Evolutionary conservation across 2,888 invertebrate species (phyloP), one percentile per base, ranked within the genome.

Genomic region (Lasioglossum villosulum): DNA sequence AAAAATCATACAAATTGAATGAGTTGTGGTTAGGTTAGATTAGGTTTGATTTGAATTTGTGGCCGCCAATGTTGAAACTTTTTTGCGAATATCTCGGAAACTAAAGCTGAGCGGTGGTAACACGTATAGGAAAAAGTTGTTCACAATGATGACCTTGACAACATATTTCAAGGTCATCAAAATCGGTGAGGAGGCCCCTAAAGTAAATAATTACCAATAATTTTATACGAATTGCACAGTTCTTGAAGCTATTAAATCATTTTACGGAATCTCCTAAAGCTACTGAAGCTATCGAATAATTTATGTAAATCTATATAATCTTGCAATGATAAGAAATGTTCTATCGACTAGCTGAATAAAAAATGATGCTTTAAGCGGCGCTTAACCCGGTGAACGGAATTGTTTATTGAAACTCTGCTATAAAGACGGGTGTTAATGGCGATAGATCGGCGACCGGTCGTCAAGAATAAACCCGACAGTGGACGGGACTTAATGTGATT

Each of bases 401-500:
- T 75, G 81, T 75, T 83, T 81, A 63, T 75, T 63, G 71, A 75
- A 81, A 81, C 63, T 72, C 75, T 48, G 75, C 37, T 23, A n/a
- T 74, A 52, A 34, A n/a, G 63, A 45, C 34, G 3, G 37, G 16
- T 27, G 39, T 73, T 74, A 74, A 82, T 66, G 68, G 56, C 79
- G 66, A 75, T 63, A 66, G 42, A 52, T 73, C 52, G 45, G 34
- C 30, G 48, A 37, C 5, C 39, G 10, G 23, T 73, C 34, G 73
- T 12, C 23, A 37, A 4, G 77, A 70, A 76, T 80, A 77, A 56
- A 23, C 37, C 19, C 27, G 75, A 75, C 59, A 14, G 48, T 30
- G 48, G 73, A 73, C 48, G 73, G 72, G 34, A 37, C 48, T 34
- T 73, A 52, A 52, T 48, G 42, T 52, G 73, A 73, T 73, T 73